Conservation (phyloP, 2,113 vertebrate genomes). For the Psophia crepitans region DNA sequence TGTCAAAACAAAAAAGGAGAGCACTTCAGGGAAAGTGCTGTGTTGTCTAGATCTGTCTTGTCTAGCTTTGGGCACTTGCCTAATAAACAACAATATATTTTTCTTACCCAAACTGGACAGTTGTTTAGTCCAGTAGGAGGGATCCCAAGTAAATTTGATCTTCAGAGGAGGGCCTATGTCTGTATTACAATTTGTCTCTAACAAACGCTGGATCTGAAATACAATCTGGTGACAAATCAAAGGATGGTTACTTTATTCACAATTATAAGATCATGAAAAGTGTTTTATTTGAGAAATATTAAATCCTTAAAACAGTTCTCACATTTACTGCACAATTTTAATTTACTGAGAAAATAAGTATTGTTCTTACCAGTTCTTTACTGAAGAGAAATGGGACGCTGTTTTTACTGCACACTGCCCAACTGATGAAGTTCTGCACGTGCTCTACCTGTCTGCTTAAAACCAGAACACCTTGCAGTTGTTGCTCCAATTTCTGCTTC, state of each 20-base stretch:
- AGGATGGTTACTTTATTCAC: background rate
- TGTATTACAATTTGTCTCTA: conserved; percentile 83
- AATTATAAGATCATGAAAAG: background rate
- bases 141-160: conserved; percentile 96
- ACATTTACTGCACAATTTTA: background rate
- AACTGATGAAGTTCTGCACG: conserved; percentile 94
- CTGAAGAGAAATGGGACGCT: conserved; percentile 93
- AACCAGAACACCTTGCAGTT: conserved; percentile 88
- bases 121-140: conserved; percentile 95
- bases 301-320: background rate
- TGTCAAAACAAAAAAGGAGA: background rate
- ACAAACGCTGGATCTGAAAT: conserved; percentile 92
- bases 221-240: conserved; percentile 81
- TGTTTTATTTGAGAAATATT: background rate
- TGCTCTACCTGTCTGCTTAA: conserved; percentile 92
- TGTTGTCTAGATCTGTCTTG: background rate
- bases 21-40: background rate
- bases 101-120: conserved; percentile 87
- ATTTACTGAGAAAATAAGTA: background rate
- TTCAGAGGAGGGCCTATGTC: conserved; percentile 85
- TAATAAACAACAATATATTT: background rate
- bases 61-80: background rate
- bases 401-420: conserved; percentile 91
- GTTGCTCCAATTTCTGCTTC: conserved; percentile 88
- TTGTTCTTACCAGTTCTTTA: conserved; percentile 87